A percentile compares a stretch with the other conserved stretches of the same genome.
phyloP scores from a whole-genome alignment of 2,888 invertebrate genomes.

The Plebejus melissa region DNA sequence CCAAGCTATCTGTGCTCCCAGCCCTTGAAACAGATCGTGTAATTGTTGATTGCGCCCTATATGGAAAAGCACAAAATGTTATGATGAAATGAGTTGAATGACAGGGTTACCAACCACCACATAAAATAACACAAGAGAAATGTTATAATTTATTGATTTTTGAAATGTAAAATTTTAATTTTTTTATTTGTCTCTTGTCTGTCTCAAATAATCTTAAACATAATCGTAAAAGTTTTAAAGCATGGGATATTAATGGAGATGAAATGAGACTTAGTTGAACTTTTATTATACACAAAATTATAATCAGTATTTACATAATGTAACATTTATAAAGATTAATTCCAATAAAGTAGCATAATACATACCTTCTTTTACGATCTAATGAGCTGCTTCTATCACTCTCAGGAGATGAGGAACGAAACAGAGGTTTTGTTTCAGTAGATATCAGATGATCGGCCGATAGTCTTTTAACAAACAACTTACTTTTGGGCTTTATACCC shows the following conservation, averaged over 20 bases:
- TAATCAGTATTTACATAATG: not conserved
- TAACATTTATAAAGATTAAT: conserved; percentile 2
- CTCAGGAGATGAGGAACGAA: conserved; percentile 68
- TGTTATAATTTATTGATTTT: too few species aligned
- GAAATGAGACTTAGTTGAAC: not conserved
- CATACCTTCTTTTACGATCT: conserved; percentile 69
- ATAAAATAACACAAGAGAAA: not conserved
- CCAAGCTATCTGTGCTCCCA: conserved; percentile 83
- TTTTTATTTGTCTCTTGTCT: not conserved
- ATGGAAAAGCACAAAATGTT: conserved; percentile 31
- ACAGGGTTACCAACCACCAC: not conserved
- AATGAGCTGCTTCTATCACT: conserved; percentile 72
- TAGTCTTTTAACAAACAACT: conserved; percentile 69
- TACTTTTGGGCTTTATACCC: conserved; percentile 66
- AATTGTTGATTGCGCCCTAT: conserved; percentile 65
- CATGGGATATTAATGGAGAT: not conserved
- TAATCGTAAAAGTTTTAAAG: not conserved
- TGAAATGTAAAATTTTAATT: too few species aligned
- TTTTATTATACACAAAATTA: not conserved
- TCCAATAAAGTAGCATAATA: conserved; percentile 26
- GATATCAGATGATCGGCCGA: conserved; percentile 73
- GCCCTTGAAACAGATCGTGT: conserved; percentile 65
- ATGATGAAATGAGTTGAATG: not conserved
- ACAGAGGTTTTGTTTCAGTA: conserved; percentile 63
- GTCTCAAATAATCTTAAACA: not conserved